phyloP scores from a whole-genome alignment of 2,797 vertebrate species.

The Eulemur mongoz region DNA sequence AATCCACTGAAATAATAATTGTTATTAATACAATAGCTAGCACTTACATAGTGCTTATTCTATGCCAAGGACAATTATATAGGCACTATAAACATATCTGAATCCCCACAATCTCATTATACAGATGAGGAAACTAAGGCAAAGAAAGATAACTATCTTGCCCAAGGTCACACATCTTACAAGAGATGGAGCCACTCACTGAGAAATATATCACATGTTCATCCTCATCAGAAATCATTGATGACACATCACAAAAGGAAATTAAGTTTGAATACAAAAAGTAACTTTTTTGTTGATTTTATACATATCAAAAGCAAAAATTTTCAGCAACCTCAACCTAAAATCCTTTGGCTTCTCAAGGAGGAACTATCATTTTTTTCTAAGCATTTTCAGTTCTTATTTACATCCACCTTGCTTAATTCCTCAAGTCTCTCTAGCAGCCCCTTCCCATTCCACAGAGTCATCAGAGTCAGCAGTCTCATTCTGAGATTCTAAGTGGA shows the following conservation, averaged over 20 bases:
- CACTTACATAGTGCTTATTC: background rate
- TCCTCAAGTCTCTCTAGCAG: background rate
- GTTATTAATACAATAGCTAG: background rate
- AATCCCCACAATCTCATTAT: background rate
- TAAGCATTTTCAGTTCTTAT: background rate
- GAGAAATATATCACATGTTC: background rate
- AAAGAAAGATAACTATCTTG: background rate
- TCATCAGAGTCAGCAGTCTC: background rate
- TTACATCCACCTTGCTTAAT: background rate
- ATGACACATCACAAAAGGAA: background rate
- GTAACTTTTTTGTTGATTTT: background rate
- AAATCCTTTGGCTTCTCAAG: slow-evolving; percentile 13
- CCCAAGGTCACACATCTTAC: background rate
- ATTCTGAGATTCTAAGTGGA: background rate
- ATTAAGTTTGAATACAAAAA: background rate
- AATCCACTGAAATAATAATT: background rate
- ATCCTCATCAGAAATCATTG: background rate
- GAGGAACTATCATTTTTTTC: background rate
- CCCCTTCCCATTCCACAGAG: background rate
- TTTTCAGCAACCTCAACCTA: background rate
- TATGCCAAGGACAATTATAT: background rate
- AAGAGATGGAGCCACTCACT: background rate
- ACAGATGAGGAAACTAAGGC: background rate
- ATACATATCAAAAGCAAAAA: background rate
- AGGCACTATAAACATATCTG: background rate